These are phyloP conservation scores for Pomacea maculata DNA, from an alignment of 1,140 invertebrate genomes.

Conservation along the genomic window DNA sequence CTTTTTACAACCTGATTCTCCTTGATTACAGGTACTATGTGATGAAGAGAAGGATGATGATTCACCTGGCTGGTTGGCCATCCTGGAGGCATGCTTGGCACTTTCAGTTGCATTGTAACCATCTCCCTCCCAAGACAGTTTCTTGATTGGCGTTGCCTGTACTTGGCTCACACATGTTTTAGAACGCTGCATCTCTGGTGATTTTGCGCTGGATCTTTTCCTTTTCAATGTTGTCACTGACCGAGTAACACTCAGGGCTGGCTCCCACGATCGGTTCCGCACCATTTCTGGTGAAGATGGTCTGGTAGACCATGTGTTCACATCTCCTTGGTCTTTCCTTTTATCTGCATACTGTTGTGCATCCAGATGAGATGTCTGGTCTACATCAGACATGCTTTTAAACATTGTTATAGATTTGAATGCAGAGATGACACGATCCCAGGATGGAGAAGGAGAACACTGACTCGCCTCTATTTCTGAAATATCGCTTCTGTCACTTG, in stretches of 20 bases:
- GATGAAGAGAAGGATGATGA: neutral
- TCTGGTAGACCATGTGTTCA: neutral
- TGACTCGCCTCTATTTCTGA: constrained; percentile 20
- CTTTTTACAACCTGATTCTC: neutral
- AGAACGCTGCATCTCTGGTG: constrained; percentile 53
- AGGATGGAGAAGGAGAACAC: constrained; percentile 14
- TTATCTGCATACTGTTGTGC: neutral
- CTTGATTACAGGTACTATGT: neutral
- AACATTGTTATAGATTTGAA: constrained; percentile 6
- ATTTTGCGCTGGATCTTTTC: constrained; percentile 90
- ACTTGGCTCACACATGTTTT: neutral
- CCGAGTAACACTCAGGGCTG: constrained; percentile 85
- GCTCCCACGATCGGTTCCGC: neutral
- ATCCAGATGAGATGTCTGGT: neutral
- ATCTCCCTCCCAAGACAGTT: neutral
- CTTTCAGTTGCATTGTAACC: neutral
- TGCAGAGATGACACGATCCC: constrained; percentile 4
- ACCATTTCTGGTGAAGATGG: neutral
- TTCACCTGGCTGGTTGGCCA: neutral
- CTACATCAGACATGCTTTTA: neutral
- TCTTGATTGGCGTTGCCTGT: neutral
- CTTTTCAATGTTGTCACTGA: constrained; percentile 98
- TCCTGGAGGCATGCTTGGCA: neutral
- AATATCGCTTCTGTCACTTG: constrained; percentile 10
- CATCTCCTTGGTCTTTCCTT: neutral